These are phyloP conservation scores for Azorinus chamasolen DNA, from an alignment of 2,888 invertebrate genomes.

Conservation along the genomic window DNA sequence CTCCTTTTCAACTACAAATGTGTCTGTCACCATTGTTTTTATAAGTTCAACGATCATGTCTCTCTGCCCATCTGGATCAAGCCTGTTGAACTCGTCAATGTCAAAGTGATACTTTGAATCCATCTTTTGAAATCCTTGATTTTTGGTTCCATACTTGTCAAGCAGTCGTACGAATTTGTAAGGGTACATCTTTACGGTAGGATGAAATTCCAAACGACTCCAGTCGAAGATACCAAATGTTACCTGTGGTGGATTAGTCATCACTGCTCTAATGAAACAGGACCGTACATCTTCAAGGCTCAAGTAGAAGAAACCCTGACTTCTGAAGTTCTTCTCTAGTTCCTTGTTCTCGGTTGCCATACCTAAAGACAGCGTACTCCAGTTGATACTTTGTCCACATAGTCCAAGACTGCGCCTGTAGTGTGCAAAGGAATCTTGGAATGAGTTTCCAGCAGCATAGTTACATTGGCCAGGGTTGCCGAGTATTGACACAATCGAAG, in stretches of 20 bases:
- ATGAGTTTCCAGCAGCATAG: constrained; percentile 78
- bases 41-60: constrained; percentile 15
- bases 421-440: constrained; percentile 73
- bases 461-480: constrained; percentile 76
- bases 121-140: constrained; percentile 17
- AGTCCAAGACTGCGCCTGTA: constrained; percentile 66
- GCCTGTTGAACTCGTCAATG: constrained; percentile 31
- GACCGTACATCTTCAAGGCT: constrained; percentile 26
- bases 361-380: constrained; percentile 76
- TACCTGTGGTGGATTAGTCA: constrained; percentile 33
- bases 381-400: constrained; percentile 74
- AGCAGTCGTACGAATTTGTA: constrained; percentile 25
- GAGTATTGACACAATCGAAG: constrained; percentile 74
- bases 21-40: constrained; percentile 38
- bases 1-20: constrained; percentile 53
- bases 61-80: constrained; percentile 32
- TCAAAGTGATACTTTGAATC: constrained; percentile 29
- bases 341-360: constrained; percentile 48
- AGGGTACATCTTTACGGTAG: constrained; percentile 28
- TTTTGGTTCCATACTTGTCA: constrained; percentile 24
- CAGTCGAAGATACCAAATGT: constrained; percentile 38
- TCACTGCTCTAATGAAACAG: constrained; percentile 32
- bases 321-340: constrained; percentile 1
- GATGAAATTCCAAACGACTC: constrained; percentile 27
- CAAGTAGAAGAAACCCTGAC: constrained; percentile 1